These are phyloP conservation scores for Actinostola sp. DNA, from an alignment of 92 coral and sea anemone genomes.

Conservation along the genomic window DNA sequence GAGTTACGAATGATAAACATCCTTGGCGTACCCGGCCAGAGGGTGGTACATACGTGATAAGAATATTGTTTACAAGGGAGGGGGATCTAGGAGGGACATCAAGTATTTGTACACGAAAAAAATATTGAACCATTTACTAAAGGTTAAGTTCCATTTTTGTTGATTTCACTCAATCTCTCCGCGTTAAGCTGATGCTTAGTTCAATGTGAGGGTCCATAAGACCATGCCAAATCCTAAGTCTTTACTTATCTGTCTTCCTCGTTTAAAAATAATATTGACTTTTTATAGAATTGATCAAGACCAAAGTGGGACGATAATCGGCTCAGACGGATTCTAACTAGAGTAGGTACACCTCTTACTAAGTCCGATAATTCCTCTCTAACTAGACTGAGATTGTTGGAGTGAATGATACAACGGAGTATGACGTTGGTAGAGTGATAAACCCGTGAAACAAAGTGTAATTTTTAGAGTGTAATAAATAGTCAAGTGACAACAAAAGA, in stretches of 20 bases:
- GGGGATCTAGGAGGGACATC: slow-evolving; percentile 14
- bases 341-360: neutral
- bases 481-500: too few relatives aligned
- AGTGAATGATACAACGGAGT: too few relatives aligned
- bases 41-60: too few relatives aligned
- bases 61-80: neutral
- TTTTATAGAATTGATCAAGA: slow-evolving; percentile 8
- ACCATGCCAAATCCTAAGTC: neutral
- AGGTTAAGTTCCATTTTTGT: slow-evolving; percentile 5
- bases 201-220: neutral
- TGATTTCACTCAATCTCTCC: neutral
- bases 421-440: too few relatives aligned
- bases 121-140: slow-evolving; percentile 8
- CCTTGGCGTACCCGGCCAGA: too few relatives aligned
- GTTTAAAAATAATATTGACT: slow-evolving; percentile 18
- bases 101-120: neutral
- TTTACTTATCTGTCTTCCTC: slow-evolving; percentile 2
- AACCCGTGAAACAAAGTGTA: too few relatives aligned
- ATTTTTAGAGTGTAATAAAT: too few relatives aligned
- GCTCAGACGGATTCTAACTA: slow-evolving; percentile 11
- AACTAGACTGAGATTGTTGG: too few relatives aligned
- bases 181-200: neutral
- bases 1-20: too few relatives aligned
- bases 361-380: neutral
- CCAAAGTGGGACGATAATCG: neutral